Evolutionary conservation across 2,797 vertebrate genomes (phyloP).

Genomic region (Diglossa cyanea): DNA sequence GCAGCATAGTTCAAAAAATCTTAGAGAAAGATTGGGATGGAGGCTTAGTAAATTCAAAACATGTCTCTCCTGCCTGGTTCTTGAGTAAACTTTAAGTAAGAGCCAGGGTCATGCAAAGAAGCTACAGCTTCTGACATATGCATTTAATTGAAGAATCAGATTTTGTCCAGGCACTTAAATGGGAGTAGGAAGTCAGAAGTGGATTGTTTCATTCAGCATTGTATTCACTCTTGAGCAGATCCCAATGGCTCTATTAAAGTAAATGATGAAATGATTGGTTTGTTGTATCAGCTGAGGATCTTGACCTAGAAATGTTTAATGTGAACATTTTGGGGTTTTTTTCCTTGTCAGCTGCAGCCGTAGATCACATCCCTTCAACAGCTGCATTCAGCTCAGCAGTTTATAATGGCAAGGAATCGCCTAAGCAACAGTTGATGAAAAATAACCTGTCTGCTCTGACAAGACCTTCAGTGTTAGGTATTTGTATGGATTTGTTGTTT

Average conservation of each 20-base stretch:
- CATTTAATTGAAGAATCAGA: neutral
- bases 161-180: neutral
- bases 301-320: neutral
- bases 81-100: neutral
- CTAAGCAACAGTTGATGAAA: slow-evolving; percentile 68
- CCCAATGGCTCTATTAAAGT: neutral
- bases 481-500: neutral
- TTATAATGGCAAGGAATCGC: slow-evolving; percentile 75
- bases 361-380: slow-evolving; percentile 51
- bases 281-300: neutral
- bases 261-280: neutral
- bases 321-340: neutral
- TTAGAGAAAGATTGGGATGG: neutral
- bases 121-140: neutral
- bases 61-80: neutral
- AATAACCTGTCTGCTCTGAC: slow-evolving; percentile 46
- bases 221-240: neutral
- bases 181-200: neutral
- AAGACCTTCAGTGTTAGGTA: slow-evolving; percentile 74
- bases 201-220: neutral
- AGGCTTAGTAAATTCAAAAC: neutral
- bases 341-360: slow-evolving; percentile 26
- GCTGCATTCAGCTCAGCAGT: neutral
- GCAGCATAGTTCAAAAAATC: neutral
- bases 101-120: neutral